These are phyloP conservation scores for Sebastiscus albofasciatus DNA, from an alignment of 2,797 vertebrate genomes.

Conservation along the genomic window DNA sequence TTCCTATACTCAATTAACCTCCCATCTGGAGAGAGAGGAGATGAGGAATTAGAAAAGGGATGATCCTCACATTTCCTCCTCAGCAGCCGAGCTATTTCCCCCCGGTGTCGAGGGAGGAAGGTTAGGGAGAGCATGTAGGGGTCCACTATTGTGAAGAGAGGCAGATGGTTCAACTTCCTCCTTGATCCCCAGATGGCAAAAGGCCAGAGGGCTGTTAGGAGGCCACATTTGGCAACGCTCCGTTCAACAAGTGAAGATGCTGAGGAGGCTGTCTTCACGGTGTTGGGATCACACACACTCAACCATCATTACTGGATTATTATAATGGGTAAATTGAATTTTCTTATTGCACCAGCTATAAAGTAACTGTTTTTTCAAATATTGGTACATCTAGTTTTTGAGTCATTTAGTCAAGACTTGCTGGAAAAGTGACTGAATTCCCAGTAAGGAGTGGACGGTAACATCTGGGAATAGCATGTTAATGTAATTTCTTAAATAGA, in stretches of 20 bases:
- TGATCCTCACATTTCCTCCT: slow-evolving; percentile 62
- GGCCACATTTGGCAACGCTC: slow-evolving; percentile 48
- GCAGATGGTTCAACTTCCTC: slow-evolving; percentile 77
- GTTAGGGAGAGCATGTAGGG: slow-evolving; percentile 55
- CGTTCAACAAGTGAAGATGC: slow-evolving; percentile 44
- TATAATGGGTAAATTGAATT: not conserved
- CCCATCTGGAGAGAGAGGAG: slow-evolving; percentile 72
- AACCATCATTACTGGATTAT: not conserved
- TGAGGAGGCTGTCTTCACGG: not conserved
- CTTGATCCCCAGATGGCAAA: slow-evolving; percentile 70
- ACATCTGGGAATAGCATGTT: not conserved
- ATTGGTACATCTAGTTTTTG: not conserved
- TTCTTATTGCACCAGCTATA: not conserved
- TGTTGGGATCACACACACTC: not conserved
- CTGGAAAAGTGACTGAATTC: not conserved
- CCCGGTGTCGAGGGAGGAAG: slow-evolving; percentile 55
- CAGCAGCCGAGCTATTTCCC: slow-evolving; percentile 54
- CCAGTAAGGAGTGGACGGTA: too few species aligned
- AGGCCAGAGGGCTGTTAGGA: slow-evolving; percentile 60
- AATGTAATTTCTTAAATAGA: not conserved
- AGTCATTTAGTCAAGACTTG: not conserved
- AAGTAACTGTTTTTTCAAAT: not conserved
- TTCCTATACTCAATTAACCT: slow-evolving; percentile 79
- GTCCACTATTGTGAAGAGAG: slow-evolving; percentile 62
- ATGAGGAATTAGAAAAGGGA: slow-evolving; percentile 64